A percentile compares a stretch with the other conserved stretches of the same genome.
Evolutionary conservation across 2,113 vertebrate species (phyloP).

Genomic region (Orthonyx spaldingii): DNA sequence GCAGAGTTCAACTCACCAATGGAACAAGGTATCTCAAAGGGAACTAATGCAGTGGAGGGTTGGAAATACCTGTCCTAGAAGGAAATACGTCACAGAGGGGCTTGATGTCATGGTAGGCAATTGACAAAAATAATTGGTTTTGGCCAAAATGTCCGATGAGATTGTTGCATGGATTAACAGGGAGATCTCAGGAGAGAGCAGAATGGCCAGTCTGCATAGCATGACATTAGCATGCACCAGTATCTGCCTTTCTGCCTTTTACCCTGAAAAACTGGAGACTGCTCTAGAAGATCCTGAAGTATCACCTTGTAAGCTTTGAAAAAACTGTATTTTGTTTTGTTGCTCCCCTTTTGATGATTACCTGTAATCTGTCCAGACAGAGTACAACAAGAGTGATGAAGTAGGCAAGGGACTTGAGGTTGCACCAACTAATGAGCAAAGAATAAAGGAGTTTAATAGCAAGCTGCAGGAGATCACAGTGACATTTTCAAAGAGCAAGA

Average conservation of each 20-base stretch:
- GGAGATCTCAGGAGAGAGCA: not conserved
- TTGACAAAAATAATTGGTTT: not conserved
- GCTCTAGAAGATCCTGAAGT: not conserved
- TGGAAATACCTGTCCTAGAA: not conserved
- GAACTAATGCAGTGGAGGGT: not conserved
- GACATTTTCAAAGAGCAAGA: not conserved
- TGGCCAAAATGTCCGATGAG: not conserved
- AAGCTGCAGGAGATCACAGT: not conserved
- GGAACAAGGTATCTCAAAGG: not conserved
- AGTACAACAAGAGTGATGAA: not conserved
- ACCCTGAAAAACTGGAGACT: not conserved
- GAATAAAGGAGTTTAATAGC: not conserved
- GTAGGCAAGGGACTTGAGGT: not conserved
- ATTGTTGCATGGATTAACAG: not conserved
- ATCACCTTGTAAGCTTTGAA: not conserved
- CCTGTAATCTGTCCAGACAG: not conserved
- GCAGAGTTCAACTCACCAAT: not conserved
- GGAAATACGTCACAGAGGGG: not conserved
- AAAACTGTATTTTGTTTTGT: not conserved
- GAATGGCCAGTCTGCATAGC: not conserved
- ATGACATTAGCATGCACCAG: not conserved
- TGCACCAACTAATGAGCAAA: not conserved
- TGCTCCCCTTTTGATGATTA: not conserved
- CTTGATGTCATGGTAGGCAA: not conserved
- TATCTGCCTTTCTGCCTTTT: not conserved